Percentiles rank a stretch among this genome's conserved stretches.
Conservation (phyloP, 2,888 invertebrate genomes). For the Protonemura montana region DNA sequence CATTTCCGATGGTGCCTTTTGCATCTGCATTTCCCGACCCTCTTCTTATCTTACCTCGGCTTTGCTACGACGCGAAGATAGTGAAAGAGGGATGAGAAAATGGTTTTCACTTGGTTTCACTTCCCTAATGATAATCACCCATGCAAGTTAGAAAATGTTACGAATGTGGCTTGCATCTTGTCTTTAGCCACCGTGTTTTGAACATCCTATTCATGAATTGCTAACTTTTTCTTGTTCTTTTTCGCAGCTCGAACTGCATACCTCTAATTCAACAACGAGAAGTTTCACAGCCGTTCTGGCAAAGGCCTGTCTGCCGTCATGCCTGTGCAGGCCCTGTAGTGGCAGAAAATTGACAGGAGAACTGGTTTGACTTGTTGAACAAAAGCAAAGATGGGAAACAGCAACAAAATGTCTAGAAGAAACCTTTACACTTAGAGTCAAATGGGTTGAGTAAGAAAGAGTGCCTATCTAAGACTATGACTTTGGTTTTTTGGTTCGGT, state of each 20-base stretch:
- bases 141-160: neutral
- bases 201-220: constrained; percentile 7
- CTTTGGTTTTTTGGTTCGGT: neutral
- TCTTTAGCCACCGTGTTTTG: neutral
- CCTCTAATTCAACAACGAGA: neutral
- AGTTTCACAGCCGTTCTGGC: neutral
- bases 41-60: neutral
- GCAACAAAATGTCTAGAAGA: neutral
- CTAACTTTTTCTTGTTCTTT: neutral
- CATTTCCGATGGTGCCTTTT: neutral
- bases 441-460: neutral
- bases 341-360: neutral
- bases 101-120: neutral
- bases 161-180: neutral
- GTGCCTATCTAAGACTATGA: neutral
- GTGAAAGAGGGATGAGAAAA: neutral
- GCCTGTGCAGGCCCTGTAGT: neutral
- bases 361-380: neutral
- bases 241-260: neutral
- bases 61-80: neutral
- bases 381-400: neutral
- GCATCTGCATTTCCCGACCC: neutral
- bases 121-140: constrained; percentile 12
- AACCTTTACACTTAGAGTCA: neutral
- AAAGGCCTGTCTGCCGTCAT: neutral